phyloP scores from a whole-genome alignment of 2,888 invertebrate species.

The Corbicula japonica region DNA sequence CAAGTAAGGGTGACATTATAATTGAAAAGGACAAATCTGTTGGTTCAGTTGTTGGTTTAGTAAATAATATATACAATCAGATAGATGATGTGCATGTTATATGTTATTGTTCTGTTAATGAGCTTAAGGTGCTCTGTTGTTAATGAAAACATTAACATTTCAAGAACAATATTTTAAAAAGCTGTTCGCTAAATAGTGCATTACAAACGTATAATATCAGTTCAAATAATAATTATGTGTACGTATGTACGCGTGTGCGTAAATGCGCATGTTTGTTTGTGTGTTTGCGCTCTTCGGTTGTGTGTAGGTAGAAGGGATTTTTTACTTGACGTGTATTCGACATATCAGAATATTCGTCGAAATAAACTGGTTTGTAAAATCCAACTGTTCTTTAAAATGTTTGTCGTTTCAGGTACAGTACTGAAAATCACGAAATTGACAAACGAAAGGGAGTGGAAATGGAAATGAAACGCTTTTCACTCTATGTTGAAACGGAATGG shows the following conservation, averaged over 20 bases:
- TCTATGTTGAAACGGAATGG: too few relatives aligned
- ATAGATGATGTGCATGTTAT: too few relatives aligned
- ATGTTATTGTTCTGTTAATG: too few relatives aligned
- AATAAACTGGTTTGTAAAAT: not conserved
- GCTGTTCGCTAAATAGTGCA: not conserved
- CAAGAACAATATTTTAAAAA: not conserved
- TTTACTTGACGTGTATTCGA: not conserved
- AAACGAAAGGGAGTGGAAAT: too few relatives aligned
- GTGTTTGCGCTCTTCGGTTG: not conserved
- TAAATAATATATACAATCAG: too few relatives aligned
- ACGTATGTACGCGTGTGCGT: not conserved
- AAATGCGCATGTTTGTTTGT: too few relatives aligned
- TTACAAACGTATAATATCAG: not conserved
- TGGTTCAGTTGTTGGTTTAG: too few relatives aligned
- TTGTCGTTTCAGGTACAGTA: too few relatives aligned
- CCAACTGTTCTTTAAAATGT: not conserved
- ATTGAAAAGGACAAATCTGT: too few relatives aligned
- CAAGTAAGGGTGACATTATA: too few relatives aligned
- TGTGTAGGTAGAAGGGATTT: not conserved
- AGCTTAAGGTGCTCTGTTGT: not conserved
- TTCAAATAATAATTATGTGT: not conserved
- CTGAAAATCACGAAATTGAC: too few relatives aligned
- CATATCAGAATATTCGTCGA: not conserved
- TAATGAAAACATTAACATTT: not conserved
- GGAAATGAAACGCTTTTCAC: too few relatives aligned